Evolutionary conservation across 2,888 invertebrate genomes (phyloP).

Genomic region (Microctonus brassicae): DNA sequence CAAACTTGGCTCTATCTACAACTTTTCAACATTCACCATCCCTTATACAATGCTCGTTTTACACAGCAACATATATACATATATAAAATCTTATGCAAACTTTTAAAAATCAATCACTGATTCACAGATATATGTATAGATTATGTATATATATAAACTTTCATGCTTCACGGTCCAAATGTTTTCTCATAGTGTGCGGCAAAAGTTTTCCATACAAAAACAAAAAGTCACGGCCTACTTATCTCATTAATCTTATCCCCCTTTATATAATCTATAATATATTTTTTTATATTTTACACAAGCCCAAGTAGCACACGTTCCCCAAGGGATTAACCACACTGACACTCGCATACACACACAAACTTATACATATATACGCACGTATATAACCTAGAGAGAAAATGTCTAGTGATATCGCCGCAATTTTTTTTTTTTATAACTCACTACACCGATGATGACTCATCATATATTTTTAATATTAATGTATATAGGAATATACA

Average conservation of each 20-base stretch:
- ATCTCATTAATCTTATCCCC: constrained; percentile 24
- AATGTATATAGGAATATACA: background rate
- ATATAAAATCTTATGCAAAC: constrained; percentile 28
- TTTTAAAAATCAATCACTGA: constrained; percentile 30
- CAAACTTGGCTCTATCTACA: constrained; percentile 3
- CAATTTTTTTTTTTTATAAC: background rate
- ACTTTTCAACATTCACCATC: background rate
- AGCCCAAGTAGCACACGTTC: background rate
- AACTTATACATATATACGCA: too few relatives aligned
- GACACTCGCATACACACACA: background rate
- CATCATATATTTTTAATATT: too few relatives aligned
- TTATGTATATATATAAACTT: constrained; percentile 25
- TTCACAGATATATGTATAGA: background rate
- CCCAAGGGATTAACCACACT: constrained; percentile 2
- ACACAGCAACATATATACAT: background rate
- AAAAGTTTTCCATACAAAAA: constrained; percentile 24
- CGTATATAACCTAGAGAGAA: too few relatives aligned
- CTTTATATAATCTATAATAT: constrained; percentile 11
- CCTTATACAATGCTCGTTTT: background rate
- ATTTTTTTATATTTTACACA: constrained; percentile 1
- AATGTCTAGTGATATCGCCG: background rate
- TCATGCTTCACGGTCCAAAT: constrained; percentile 29
- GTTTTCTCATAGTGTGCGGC: constrained; percentile 5
- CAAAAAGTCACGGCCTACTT: constrained; percentile 17
- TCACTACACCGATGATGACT: too few relatives aligned